Percentiles rank a stretch among this genome's conserved stretches.
phyloP scores from a whole-genome alignment of 2,888 invertebrate species.

The Elegia similella region DNA sequence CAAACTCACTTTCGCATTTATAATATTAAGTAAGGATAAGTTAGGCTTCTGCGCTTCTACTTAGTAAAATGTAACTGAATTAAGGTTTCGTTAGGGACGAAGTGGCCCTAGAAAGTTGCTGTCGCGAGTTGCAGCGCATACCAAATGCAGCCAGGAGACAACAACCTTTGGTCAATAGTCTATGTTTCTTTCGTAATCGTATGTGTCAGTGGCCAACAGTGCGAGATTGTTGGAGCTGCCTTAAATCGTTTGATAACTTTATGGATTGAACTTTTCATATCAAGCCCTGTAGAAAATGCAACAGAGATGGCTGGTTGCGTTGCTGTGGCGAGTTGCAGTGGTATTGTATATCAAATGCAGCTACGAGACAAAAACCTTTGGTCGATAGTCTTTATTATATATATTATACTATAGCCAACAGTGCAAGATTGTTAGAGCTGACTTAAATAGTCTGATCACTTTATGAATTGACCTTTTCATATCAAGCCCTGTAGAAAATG shows the following conservation, averaged over 20 bases:
- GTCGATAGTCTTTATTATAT: background rate
- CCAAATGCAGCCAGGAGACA: constrained; percentile 40
- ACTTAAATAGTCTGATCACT: too few species aligned
- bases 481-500: background rate
- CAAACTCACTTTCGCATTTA: too few species aligned
- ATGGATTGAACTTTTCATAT: too few species aligned
- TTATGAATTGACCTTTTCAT: too few species aligned
- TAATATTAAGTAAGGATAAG: too few species aligned
- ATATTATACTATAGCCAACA: too few species aligned
- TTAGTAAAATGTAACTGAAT: background rate
- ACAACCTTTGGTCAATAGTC: constrained; percentile 33
- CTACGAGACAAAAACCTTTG: constrained; percentile 38
- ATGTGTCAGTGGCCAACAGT: too few species aligned
- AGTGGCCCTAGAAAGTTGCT: constrained; percentile 26
- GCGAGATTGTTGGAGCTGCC: too few species aligned
- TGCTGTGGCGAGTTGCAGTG: constrained; percentile 48
- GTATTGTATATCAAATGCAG: constrained; percentile 48
- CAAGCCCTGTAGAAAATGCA: background rate
- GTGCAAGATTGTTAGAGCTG: too few species aligned
- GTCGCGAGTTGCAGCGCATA: constrained; percentile 51
- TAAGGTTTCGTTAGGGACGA: background rate
- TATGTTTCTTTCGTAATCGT: background rate
- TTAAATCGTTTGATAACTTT: too few species aligned
- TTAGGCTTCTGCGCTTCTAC: background rate
- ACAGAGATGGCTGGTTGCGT: constrained; percentile 31